Percentiles rank a stretch among this genome's conserved stretches.
Evolutionary conservation across 2,113 vertebrate genomes (phyloP).

Genomic region (Rhynchopsitta pachyrhyncha): DNA sequence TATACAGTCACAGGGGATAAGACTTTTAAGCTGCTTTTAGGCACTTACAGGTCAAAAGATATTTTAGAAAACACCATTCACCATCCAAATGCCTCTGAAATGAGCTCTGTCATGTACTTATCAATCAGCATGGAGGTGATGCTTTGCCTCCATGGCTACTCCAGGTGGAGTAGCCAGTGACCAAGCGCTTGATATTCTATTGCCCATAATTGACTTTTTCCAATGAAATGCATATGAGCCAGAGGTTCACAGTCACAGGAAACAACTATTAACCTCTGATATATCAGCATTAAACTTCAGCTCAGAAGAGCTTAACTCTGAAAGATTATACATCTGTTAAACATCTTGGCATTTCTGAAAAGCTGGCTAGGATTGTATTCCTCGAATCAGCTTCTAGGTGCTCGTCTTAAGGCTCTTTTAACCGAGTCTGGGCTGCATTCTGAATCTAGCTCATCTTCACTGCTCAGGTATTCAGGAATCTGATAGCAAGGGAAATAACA

Average conservation of each 20-base stretch:
- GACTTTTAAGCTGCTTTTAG: neutral
- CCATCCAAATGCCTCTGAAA: neutral
- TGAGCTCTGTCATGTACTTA: neutral
- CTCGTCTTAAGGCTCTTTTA: neutral
- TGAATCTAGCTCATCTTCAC: neutral
- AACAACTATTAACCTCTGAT: neutral
- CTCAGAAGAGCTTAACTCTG: constrained; percentile 20
- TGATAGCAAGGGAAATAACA: neutral
- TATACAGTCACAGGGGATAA: neutral
- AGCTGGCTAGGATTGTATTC: neutral
- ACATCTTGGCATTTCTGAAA: constrained; percentile 19
- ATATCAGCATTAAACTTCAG: neutral
- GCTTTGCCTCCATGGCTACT: neutral
- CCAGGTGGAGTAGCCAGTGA: neutral
- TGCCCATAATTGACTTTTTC: neutral
- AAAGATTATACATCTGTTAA: constrained; percentile 12
- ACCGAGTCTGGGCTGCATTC: neutral
- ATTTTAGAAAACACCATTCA: neutral
- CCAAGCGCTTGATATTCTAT: neutral
- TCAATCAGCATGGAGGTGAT: neutral
- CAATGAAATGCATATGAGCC: neutral
- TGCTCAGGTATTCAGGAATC: neutral
- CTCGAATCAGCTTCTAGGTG: neutral
- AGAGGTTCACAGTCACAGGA: neutral
- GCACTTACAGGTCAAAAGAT: neutral